phyloP scores from a whole-genome alignment of 1,140 invertebrate species.

The Lepidostoma basale region DNA sequence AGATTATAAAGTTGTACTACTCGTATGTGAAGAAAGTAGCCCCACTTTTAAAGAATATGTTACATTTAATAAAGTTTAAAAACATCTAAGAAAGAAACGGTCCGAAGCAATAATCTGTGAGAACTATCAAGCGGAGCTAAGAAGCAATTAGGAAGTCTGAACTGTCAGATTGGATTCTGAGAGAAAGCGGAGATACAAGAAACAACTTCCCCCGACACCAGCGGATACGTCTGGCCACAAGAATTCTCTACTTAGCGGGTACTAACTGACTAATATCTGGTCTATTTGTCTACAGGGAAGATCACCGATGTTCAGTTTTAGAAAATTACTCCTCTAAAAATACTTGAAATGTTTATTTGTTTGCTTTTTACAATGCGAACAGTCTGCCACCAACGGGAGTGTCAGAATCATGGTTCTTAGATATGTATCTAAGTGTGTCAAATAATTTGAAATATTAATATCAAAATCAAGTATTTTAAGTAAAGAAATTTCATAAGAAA shows the following conservation, averaged over 20 bases:
- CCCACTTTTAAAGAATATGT: neutral
- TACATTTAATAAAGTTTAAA: neutral
- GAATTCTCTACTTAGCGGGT: slow-evolving; percentile 13
- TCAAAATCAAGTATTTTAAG: too few relatives aligned
- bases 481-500: too few relatives aligned
- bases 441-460: too few relatives aligned
- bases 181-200: neutral
- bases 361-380: neutral
- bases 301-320: neutral
- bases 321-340: too few relatives aligned
- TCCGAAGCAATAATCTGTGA: slow-evolving; percentile 5
- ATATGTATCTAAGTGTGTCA: too few relatives aligned
- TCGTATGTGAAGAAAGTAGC: neutral
- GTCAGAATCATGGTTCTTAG: too few relatives aligned
- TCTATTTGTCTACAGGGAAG: slow-evolving; percentile 4
- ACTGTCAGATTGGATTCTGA: slow-evolving; percentile 17
- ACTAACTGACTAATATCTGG: slow-evolving; percentile 15
- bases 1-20: neutral
- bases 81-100: neutral
- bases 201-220: neutral
- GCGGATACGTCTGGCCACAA: slow-evolving; percentile 11
- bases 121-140: slow-evolving; percentile 13
- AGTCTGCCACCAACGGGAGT: neutral
- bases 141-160: slow-evolving; percentile 15
- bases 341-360: too few relatives aligned